Base-by-base conservation (phyloP, 1,140 invertebrate genomes). In the Diabrotica virgifera region DNA sequence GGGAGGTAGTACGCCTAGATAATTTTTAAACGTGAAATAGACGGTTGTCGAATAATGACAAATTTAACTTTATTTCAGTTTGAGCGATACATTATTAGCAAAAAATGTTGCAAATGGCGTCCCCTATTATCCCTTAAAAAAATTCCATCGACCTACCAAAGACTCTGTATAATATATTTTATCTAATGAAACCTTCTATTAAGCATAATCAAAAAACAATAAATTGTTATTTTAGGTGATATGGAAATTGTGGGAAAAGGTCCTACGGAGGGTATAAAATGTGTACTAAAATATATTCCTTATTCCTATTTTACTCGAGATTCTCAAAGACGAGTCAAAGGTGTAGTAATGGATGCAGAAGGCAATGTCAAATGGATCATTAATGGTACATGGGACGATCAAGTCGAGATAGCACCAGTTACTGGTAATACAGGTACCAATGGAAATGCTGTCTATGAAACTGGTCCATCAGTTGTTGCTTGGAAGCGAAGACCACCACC, bases 281-380 rank as follows among this genome's bases (percentile, higher is more conserved):
- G 96, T 80, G 92, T 95, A 78, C 84, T 99, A 24, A 99, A 97
- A 78, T 97, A 94, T 79, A 90, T 95, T 75, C 94, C 96, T 8
- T 99, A 99, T 80, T 97, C 95, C 55, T 99, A 99, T 82, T 99
- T 99, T 80, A 94, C 94, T 63, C 87, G 95, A 72, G 95, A 99
- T 72, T 88, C 89, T 65, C 95, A 98, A 73, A 83, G 95, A 64
- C 93, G 95, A 82, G 95, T 97, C 60, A 89, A 89, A 67, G 88
- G 89, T 10, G 85, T 90, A 53, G 86, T 91, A 5, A 88, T 90
- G 82, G 85, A 90, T 78, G 80, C 82, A 0, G 80, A 82, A 13
- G 88, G 88, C 63, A 86, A 87, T 76, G 88, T 89, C 36, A 72
- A 73, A 65, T 79, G 76, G 76, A 71, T 77, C 9, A 77, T 79